Evolutionary conservation across 2,113 vertebrate species (phyloP).

Genomic region (Tetraodon nigroviridis): DNA sequence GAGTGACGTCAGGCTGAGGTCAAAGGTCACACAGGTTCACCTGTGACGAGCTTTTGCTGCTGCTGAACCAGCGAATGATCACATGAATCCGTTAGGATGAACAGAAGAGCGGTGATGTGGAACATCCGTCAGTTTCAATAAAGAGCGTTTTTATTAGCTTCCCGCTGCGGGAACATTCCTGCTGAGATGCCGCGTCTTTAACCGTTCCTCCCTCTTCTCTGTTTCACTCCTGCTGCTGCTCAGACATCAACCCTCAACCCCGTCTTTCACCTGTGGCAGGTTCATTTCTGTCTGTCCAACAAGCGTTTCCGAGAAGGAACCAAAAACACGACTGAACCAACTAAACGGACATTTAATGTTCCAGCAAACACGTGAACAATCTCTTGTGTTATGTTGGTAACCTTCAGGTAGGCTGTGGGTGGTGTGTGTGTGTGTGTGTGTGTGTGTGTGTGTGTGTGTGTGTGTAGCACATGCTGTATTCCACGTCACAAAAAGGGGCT

Average conservation of each 20-base stretch:
- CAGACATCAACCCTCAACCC: neutral
- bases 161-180: neutral
- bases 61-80: slow-evolving; percentile 34
- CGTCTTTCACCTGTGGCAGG: neutral
- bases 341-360: too few relatives aligned
- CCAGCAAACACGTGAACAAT: too few relatives aligned
- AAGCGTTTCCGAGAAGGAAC: too few relatives aligned
- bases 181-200: neutral
- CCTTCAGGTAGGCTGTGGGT: neutral
- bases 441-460: slow-evolving; percentile 1
- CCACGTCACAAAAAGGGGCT: neutral
- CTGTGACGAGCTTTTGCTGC: slow-evolving; percentile 14
- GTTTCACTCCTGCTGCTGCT: neutral
- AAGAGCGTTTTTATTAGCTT: slow-evolving; percentile 50
- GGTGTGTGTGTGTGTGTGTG: neutral
- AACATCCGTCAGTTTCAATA: slow-evolving; percentile 53
- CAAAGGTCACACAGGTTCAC: neutral
- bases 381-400: neutral
- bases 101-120: slow-evolving; percentile 47
- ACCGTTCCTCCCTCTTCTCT: neutral
- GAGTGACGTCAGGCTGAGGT: neutral
- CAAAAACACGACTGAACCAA: too few relatives aligned
- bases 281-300: neutral
- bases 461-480: neutral
- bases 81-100: slow-evolving; percentile 33